These are phyloP conservation scores for Phocides pigmalion DNA, from an alignment of 1,140 invertebrate species.

Conservation along the genomic window DNA sequence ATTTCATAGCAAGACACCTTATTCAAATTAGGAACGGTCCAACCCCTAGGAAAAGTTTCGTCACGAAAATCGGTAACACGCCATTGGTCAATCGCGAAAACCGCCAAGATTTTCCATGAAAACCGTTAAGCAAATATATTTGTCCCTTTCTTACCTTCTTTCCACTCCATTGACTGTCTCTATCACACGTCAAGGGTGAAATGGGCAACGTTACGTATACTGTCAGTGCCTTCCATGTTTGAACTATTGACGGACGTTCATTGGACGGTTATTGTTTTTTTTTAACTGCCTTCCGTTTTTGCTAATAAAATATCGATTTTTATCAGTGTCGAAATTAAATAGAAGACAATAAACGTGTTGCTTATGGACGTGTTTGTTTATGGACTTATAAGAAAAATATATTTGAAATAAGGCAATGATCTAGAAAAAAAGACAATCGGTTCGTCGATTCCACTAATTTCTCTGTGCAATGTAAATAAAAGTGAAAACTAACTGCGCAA, in stretches of 20 bases:
- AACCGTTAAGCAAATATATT: conserved; percentile 59
- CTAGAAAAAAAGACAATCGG: no score
- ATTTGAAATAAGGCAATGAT: no score
- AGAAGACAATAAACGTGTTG: no score
- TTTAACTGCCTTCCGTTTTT: conserved; percentile 10
- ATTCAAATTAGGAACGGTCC: conserved; percentile 37
- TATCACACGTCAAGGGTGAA: conserved; percentile 59
- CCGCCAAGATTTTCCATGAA: conserved; percentile 57
- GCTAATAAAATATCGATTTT: neutral
- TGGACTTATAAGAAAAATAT: no score
- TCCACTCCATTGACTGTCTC: conserved; percentile 47
- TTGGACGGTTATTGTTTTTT: conserved; percentile 47
- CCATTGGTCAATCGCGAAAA: conserved; percentile 56
- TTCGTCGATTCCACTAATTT: conserved; percentile 46
- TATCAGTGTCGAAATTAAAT: conserved; percentile 8
- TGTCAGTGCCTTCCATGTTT: conserved; percentile 71
- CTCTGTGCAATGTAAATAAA: conserved; percentile 50
- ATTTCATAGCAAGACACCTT: conserved; percentile 27
- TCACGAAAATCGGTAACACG: conserved; percentile 37
- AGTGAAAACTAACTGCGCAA: conserved; percentile 42
- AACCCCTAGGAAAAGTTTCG: conserved; percentile 35
- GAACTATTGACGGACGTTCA: conserved; percentile 66
- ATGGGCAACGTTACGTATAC: conserved; percentile 45
- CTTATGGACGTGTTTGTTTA: neutral
- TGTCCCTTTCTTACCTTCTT: no score